These are phyloP conservation scores for Fragum fragum DNA, from an alignment of 2,888 invertebrate species.

Conservation along the genomic window DNA sequence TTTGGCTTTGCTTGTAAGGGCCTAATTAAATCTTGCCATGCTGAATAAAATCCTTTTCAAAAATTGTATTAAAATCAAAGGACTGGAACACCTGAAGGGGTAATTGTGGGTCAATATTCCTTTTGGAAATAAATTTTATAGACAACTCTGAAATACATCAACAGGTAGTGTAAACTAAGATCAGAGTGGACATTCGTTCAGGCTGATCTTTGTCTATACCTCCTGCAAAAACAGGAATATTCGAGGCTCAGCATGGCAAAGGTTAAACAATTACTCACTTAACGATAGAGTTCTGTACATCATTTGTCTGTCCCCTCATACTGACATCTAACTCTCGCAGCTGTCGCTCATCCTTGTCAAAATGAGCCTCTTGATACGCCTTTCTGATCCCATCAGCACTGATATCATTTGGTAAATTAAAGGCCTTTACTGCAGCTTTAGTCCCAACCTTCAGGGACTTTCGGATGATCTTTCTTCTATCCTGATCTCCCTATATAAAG, in stretches of 20 bases:
- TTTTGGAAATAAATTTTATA: too few relatives aligned
- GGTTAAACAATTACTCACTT: too few relatives aligned
- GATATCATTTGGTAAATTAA: conserved; percentile 89
- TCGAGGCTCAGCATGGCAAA: too few relatives aligned
- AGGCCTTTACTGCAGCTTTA: conserved; percentile 90
- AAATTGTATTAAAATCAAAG: neutral
- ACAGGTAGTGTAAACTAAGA: too few relatives aligned
- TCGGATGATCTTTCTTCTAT: conserved; percentile 89
- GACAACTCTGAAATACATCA: too few relatives aligned
- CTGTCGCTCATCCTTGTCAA: conserved; percentile 90
- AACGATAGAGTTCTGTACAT: conserved; percentile 96
- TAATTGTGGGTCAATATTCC: too few relatives aligned
- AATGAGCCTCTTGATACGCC: conserved; percentile 91
- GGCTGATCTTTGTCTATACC: too few relatives aligned
- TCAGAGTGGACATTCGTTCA: too few relatives aligned
- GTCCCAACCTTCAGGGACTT: conserved; percentile 90
- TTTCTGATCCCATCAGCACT: conserved; percentile 89
- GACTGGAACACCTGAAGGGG: neutral
- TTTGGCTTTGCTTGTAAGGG: too few relatives aligned
- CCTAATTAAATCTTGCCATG: too few relatives aligned
- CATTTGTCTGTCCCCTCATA: conserved; percentile 92
- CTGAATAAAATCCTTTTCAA: too few relatives aligned
- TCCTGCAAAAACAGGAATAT: too few relatives aligned
- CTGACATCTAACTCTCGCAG: conserved; percentile 93
- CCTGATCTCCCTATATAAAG: conserved; percentile 90